Percentiles rank a stretch among this genome's conserved stretches.
Evolutionary conservation across 2,113 vertebrate species (phyloP).

Genomic region (Nothocercus nigrocapillus): DNA sequence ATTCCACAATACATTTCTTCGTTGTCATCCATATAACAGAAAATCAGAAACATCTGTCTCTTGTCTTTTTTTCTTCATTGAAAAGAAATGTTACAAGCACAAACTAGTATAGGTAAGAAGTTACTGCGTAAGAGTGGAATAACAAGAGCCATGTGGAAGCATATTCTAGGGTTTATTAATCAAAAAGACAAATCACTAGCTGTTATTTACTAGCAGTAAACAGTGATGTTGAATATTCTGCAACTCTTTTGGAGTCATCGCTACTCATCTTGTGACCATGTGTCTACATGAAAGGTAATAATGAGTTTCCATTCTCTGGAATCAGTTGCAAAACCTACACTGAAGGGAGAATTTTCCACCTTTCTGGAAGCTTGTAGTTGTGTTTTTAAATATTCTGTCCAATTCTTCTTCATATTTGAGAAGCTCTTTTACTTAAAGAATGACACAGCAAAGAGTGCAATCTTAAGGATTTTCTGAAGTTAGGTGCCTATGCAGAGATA

Average conservation of each 20-base stretch:
- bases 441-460: no score
- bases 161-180: constrained; percentile 20
- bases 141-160: not conserved
- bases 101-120: constrained; percentile 17
- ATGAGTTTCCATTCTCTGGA: not conserved
- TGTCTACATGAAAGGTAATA: not conserved
- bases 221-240: not conserved
- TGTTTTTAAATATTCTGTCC: not conserved
- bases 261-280: constrained; percentile 13
- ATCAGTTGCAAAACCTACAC: not conserved
- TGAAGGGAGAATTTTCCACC: not conserved
- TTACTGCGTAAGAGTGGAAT: constrained; percentile 1
- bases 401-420: not conserved
- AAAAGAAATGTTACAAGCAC: constrained; percentile 51
- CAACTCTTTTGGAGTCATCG: not conserved
- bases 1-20: constrained; percentile 49
- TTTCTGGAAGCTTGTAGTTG: not conserved
- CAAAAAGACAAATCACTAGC: constrained; percentile 33
- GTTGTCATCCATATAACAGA: constrained; percentile 22
- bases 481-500: not conserved
- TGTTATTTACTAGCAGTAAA: constrained; percentile 26
- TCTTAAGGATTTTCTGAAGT: no score
- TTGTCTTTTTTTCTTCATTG: not conserved
- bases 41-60: constrained; percentile 73
- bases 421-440: not conserved